Conservation (phyloP, 2,888 invertebrate species). For the Cartodere bifasciata region DNA sequence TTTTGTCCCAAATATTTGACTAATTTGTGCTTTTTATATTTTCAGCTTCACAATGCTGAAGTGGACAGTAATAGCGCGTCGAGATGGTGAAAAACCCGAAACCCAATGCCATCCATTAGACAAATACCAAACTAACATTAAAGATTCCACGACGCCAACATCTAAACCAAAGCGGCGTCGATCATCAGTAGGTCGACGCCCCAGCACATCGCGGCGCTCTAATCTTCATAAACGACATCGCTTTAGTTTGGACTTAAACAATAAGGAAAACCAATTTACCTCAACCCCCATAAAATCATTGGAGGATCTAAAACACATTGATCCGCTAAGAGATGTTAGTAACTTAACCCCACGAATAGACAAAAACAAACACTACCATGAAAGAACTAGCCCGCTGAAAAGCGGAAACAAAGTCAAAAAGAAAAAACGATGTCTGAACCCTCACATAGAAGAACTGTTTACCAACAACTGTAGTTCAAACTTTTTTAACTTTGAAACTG, state of each 20-base stretch:
- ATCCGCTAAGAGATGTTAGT: constrained; percentile 46
- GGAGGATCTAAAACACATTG: constrained; percentile 26
- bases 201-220: constrained; percentile 27
- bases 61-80: constrained; percentile 41
- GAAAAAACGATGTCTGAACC: constrained; percentile 28
- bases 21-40: too few species aligned
- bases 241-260: constrained; percentile 38
- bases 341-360: constrained; percentile 41
- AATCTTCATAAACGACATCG: constrained; percentile 36
- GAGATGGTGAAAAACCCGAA: constrained; percentile 19
- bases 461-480: constrained; percentile 20
- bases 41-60: constrained; percentile 40
- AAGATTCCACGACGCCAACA: constrained; percentile 17
- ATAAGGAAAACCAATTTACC: constrained; percentile 47
- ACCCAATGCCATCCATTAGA: constrained; percentile 15
- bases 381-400: constrained; percentile 3
- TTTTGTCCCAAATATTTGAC: too few species aligned
- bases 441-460: constrained; percentile 19
- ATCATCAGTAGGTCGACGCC: constrained; percentile 32
- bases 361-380: constrained; percentile 13
- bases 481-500: constrained; percentile 29
- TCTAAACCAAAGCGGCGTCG: constrained; percentile 20
- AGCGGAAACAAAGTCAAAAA: constrained; percentile 24
- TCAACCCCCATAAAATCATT: constrained; percentile 43
- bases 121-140: constrained; percentile 21